A percentile compares a stretch with the other conserved stretches of the same genome.
phyloP scores from a whole-genome alignment of 30 jellyfish, hydroid and myxozoan genomes.

The Turritopsis rubra region DNA sequence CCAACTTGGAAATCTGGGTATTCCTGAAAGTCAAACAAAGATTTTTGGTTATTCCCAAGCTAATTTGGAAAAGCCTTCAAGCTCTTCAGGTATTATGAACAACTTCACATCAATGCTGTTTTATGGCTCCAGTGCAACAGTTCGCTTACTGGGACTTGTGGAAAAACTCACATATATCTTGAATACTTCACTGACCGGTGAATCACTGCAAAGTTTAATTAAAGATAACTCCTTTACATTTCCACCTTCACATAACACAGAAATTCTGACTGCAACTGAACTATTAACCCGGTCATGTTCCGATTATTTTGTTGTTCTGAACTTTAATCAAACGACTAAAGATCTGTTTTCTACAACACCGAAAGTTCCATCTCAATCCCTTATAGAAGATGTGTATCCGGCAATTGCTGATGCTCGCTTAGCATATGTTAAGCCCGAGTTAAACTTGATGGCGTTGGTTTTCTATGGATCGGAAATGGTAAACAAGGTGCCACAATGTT shows the following conservation, averaged over 20 bases:
- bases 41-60: neutral
- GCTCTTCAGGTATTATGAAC: neutral
- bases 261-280: neutral
- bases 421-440: conserved; percentile 2
- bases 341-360: neutral
- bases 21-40: neutral
- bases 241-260: neutral
- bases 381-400: neutral
- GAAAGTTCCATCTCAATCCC: neutral
- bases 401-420: conserved; percentile 1
- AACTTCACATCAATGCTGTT: conserved; percentile 8
- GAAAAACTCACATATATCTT: conserved; percentile 1
- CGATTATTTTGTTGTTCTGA: neutral
- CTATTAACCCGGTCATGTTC: neutral
- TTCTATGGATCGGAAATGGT: conserved; percentile 3
- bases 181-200: conserved; percentile 15
- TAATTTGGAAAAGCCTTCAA: neutral
- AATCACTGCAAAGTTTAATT: conserved; percentile 3
- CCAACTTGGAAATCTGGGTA: neutral
- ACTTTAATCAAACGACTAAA: conserved; percentile 1
- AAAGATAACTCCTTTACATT: neutral
- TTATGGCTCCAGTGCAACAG: conserved; percentile 11
- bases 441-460: neutral
- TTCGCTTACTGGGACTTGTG: conserved; percentile 23
- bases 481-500: neutral